Evolutionary conservation across 1,140 invertebrate species (phyloP).

Genomic region (Bombus terrestris): DNA sequence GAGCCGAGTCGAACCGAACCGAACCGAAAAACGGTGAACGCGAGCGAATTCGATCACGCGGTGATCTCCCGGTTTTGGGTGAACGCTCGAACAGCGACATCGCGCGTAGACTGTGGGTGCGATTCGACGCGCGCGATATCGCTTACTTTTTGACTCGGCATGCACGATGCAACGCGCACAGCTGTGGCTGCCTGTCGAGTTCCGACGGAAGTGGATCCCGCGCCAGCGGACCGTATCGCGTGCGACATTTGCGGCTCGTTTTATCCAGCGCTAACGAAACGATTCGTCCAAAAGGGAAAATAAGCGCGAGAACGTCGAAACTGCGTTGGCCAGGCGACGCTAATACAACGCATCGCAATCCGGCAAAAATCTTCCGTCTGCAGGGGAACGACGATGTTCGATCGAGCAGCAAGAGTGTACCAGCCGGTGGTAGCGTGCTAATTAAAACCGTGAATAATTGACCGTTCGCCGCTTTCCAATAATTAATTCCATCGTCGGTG

Average conservation of each 20-base stretch:
- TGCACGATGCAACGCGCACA: background rate
- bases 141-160: slow-evolving; percentile 8
- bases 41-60: background rate
- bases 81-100: slow-evolving; percentile 18
- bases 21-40: background rate
- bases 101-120: background rate
- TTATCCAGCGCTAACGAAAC: slow-evolving; percentile 20
- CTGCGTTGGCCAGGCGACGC: background rate
- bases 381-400: slow-evolving; percentile 34
- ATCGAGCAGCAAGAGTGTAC: slow-evolving; percentile 23
- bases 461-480: slow-evolving; percentile 57
- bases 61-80: slow-evolving; percentile 25
- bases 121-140: slow-evolving; percentile 39
- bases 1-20: no score
- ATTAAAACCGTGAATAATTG: slow-evolving; percentile 72
- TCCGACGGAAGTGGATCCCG: slow-evolving; percentile 23
- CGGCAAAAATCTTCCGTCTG: no score
- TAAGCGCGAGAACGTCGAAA: background rate
- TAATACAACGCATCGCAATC: background rate
- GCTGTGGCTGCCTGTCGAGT: slow-evolving; percentile 17
- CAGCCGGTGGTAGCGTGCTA: slow-evolving; percentile 27
- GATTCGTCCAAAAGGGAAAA: background rate
- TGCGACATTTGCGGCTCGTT: slow-evolving; percentile 18
- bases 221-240: slow-evolving; percentile 5
- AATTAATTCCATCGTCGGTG: slow-evolving; percentile 68